phyloP scores from a whole-genome alignment of 2,113 vertebrate species.

The Notiomystis cincta region DNA sequence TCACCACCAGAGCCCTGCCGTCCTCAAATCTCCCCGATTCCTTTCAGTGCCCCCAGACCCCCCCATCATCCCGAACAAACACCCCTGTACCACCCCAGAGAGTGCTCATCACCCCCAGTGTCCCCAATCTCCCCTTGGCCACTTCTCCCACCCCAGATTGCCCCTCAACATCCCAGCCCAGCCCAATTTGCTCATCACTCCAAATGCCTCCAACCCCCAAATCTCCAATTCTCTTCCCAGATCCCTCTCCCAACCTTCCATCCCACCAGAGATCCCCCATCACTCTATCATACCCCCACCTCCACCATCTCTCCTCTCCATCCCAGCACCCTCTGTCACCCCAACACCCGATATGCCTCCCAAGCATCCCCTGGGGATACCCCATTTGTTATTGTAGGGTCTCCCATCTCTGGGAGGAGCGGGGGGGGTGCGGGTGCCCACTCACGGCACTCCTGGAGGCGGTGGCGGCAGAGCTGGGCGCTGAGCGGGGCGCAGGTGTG shows the following conservation, averaged over 20 bases:
- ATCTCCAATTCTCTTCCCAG: background rate
- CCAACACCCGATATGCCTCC: background rate
- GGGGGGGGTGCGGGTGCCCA: fast-evolving
- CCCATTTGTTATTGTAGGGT: background rate
- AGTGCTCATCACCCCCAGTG: background rate
- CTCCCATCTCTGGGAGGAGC: background rate
- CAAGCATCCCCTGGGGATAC: background rate
- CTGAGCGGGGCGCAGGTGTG: background rate
- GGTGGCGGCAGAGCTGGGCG: constrained; percentile 36
- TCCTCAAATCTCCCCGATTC: background rate
- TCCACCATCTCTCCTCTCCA: background rate
- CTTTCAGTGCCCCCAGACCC: background rate
- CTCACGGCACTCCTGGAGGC: constrained; percentile 70
- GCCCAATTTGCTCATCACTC: fast-evolving
- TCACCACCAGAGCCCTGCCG: background rate
- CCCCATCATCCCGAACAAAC: background rate
- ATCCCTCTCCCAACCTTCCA: background rate
- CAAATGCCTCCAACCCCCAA: background rate
- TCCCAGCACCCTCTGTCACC: background rate
- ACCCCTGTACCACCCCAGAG: background rate
- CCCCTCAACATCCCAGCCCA: fast-evolving
- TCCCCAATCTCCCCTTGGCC: background rate
- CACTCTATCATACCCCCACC: background rate
- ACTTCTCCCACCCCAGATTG: background rate
- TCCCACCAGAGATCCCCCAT: background rate